Evolutionary conservation across 1,140 invertebrate species (phyloP), one percentile per base, ranked within the genome.

Genomic region (Drosophila teissieri): DNA sequence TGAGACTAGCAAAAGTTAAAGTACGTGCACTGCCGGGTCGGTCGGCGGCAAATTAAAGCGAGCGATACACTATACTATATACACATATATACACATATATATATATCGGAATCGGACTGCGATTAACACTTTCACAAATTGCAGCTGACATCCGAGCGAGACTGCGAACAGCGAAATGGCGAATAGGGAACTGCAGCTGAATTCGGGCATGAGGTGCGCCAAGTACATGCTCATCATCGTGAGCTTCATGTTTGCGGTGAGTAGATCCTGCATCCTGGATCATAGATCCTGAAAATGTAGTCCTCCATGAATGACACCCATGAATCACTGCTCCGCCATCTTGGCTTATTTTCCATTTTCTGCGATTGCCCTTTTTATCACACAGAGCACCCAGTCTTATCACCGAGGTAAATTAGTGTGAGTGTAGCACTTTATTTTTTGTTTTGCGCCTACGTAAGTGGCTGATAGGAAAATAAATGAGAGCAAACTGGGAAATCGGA

Each of bases 221-320:
- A 97, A 97, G 92, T 97, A 96, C 79, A 95, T 98, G 92, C 93
- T 98, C 36, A 95, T 96, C 77, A 94, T 95, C 44, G 95, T 97
- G 75, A 97, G 97, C 92, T 95, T 96, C 48, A 94, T 97, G 79
- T 97, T 98, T 93, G 95, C 96, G 95, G 97, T 97, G 91, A 95
- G 96, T 96, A 15, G 46, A 53, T 68, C 91, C 24, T 24, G 4
- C 22, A 24, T 24, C 22, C 22, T 24, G 22, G 1, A 31, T 31
- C 27, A 7, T 31, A 1, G 1, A 2, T 8, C 7, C 27, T 31
- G 27, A n/a, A n/a, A 19, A 19, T 2, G 6, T 39, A 39, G 17
- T 37, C 14, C 24, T 27, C 5, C 2, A 44, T 2, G 17, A 19
- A n/a, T 42, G n/a, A 15, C 14, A 24, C 17, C 22, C 15, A 62